Evolutionary conservation across 2,113 vertebrate species (phyloP).

Genomic region (Psophia crepitans): DNA sequence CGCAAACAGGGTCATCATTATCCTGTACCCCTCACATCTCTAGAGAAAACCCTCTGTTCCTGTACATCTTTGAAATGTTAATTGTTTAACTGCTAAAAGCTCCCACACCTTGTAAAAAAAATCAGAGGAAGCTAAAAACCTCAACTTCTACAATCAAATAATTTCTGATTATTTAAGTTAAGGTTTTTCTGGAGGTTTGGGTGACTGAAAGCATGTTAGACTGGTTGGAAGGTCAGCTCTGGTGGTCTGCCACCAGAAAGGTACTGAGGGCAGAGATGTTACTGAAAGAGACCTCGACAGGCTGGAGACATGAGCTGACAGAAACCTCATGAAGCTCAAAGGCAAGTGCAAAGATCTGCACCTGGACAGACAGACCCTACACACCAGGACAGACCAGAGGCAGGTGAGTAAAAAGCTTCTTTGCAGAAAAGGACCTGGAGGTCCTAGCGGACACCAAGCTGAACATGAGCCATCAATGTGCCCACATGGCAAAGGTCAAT

Average conservation of each 20-base stretch:
- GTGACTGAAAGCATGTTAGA: neutral
- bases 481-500: neutral
- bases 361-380: neutral
- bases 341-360: neutral
- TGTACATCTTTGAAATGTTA: slow-evolving; percentile 66
- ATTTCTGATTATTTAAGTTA: slow-evolving; percentile 10
- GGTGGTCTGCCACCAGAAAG: neutral
- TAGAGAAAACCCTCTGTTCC: slow-evolving; percentile 41
- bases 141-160: neutral
- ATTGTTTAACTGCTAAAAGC: slow-evolving; percentile 45
- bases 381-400: neutral
- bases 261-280: neutral
- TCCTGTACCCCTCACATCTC: slow-evolving; percentile 16
- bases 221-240: neutral
- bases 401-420: neutral
- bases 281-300: neutral
- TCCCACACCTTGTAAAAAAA: neutral
- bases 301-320: neutral
- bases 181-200: neutral
- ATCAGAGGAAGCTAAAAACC: neutral
- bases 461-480: neutral
- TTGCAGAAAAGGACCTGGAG: neutral
- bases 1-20: slow-evolving; percentile 40
- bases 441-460: neutral
- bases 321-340: neutral